These are phyloP conservation scores for Heterotis niloticus DNA, from an alignment of 2,113 vertebrate genomes.

Conservation along the genomic window DNA sequence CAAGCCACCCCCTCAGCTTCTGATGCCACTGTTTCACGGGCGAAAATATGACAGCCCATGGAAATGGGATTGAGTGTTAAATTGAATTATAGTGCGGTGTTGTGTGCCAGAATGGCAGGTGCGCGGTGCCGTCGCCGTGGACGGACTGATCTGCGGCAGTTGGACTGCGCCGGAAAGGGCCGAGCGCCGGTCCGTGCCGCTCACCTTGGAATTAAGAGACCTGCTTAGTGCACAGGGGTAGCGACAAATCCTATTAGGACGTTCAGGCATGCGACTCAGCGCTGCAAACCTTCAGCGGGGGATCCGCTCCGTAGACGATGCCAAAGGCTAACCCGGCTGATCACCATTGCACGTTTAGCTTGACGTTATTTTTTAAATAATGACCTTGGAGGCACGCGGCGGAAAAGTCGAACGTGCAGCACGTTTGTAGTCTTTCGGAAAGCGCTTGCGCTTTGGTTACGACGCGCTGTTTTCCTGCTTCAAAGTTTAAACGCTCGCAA, in stretches of 20 bases:
- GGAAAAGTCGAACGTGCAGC: too few relatives aligned
- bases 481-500: too few relatives aligned
- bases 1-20: constrained; percentile 30
- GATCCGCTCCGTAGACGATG: not conserved
- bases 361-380: too few relatives aligned
- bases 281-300: not conserved
- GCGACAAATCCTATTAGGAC: not conserved
- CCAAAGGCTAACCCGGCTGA: too few relatives aligned
- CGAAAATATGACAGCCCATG: constrained; percentile 51
- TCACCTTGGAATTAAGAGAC: constrained; percentile 28
- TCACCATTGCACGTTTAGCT: too few relatives aligned
- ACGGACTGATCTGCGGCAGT: constrained; percentile 51
- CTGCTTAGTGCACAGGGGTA: constrained; percentile 17
- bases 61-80: constrained; percentile 62
- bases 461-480: too few relatives aligned
- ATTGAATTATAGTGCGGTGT: constrained; percentile 59
- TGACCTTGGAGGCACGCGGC: too few relatives aligned
- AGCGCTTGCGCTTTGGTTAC: too few relatives aligned
- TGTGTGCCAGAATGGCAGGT: constrained; percentile 64
- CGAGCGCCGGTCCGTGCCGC: constrained; percentile 35
- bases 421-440: too few relatives aligned
- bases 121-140: constrained; percentile 52
- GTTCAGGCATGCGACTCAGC: not conserved
- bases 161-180: constrained; percentile 44
- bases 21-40: constrained; percentile 40